These are phyloP conservation scores for Sphaerodactylus townsendi DNA, from an alignment of 2,113 vertebrate genomes.

Conservation along the genomic window DNA sequence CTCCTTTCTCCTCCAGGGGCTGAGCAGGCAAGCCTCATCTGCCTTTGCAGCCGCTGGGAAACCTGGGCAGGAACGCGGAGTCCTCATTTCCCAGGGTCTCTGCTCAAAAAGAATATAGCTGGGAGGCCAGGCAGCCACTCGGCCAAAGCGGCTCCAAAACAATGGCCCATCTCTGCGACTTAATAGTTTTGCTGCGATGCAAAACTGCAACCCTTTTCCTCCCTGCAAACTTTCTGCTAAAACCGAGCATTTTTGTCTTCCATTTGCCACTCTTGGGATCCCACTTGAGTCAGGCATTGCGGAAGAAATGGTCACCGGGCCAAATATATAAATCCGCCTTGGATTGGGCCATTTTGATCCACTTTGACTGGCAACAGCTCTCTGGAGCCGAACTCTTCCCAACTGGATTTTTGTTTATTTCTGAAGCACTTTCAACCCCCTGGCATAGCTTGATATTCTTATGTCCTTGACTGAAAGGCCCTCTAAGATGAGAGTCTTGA, in stretches of 20 bases:
- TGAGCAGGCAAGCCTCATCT: conserved; percentile 8
- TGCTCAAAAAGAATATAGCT: background rate
- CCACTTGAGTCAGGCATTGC: background rate
- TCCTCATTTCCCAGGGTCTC: background rate
- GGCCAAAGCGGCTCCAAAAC: background rate
- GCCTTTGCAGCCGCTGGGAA: conserved; percentile 4
- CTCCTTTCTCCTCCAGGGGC: conserved; percentile 23
- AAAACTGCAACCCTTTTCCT: background rate
- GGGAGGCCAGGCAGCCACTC: background rate
- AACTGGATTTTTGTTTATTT: too few relatives aligned
- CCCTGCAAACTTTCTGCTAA: background rate
- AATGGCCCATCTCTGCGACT: background rate
- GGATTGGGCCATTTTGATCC: too few relatives aligned
- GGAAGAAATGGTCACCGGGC: background rate
- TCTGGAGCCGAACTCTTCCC: too few relatives aligned
- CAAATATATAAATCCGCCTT: too few relatives aligned
- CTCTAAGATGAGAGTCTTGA: too few relatives aligned
- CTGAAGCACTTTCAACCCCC: too few relatives aligned
- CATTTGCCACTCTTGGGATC: background rate
- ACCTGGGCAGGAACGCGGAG: background rate
- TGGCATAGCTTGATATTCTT: too few relatives aligned
- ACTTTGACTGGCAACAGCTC: too few relatives aligned
- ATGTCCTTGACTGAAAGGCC: too few relatives aligned
- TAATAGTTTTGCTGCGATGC: background rate
- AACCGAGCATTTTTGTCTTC: background rate